These are phyloP conservation scores for Hydropsyche betteni DNA, from an alignment of 2,888 invertebrate species.

Conservation along the genomic window DNA sequence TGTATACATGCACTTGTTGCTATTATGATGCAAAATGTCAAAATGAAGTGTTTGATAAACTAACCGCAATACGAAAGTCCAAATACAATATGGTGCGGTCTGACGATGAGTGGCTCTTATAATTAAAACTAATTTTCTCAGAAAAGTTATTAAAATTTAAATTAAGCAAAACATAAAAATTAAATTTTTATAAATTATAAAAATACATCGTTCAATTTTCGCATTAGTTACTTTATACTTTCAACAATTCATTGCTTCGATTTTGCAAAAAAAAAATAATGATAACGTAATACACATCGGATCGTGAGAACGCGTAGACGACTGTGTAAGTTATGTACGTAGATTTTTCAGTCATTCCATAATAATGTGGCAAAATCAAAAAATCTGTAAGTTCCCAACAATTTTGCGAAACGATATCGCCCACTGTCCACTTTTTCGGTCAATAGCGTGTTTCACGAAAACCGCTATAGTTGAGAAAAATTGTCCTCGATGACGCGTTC, in stretches of 20 bases:
- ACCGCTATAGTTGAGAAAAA: constrained; percentile 9
- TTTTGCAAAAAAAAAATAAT: too few species aligned
- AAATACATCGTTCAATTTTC: too few species aligned
- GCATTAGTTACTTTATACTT: too few species aligned
- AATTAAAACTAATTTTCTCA: too few species aligned
- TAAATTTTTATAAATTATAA: too few species aligned
- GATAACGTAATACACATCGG: neutral
- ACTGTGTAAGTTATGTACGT: neutral
- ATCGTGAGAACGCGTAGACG: neutral
- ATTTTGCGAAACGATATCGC: constrained; percentile 3
- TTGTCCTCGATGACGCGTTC: constrained; percentile 29
- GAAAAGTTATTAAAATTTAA: too few species aligned
- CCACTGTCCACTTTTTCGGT: too few species aligned
- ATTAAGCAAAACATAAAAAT: too few species aligned
- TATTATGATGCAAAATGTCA: constrained; percentile 25
- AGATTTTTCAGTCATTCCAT: neutral
- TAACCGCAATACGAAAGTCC: constrained; percentile 11
- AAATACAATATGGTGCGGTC: too few species aligned
- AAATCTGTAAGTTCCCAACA: constrained; percentile 2
- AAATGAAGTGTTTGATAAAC: neutral
- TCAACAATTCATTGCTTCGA: too few species aligned
- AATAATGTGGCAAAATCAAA: neutral
- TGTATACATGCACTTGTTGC: constrained; percentile 13
- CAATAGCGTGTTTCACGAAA: constrained; percentile 4
- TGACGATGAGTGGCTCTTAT: too few species aligned